Evolutionary conservation across 2,797 vertebrate species (phyloP), one percentile per base, ranked within the genome.

Genomic region (Thunnus albacares): DNA sequence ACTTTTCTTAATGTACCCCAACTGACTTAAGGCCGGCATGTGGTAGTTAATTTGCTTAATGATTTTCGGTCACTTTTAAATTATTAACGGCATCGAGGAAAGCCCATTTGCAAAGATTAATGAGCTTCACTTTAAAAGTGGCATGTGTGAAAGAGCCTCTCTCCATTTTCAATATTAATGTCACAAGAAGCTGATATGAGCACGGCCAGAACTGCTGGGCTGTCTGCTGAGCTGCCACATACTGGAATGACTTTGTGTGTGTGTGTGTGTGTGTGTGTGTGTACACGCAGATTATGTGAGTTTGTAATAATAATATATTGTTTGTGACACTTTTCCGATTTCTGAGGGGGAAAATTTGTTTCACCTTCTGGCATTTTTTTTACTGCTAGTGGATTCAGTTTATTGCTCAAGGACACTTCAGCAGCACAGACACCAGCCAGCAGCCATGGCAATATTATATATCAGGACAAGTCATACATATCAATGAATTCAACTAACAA

Each of bases 51-150:
- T 93, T 94, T 92, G 57, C 87, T 72, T 88, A 93, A 92, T 80
- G 88, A 93, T 94, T 92, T 92, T 84, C 41, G 57, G 82, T 88
- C 89, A 82, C 84, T 84, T 89, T 90, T 92, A 85, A 93, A 93
- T 94, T 89, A 94, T 93, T 92, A 90, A 93, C 59, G 56, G 41
- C 65, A 58, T 4, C 52, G 74, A 89, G 74, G 81, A 86, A 89
- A 86, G 75, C 67, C 87, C 82, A 88, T 90, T 92, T 87, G 61
- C 82, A 56, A 70, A 88, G 90, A 93, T 92, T 93, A 93, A 94
- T 71, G 92, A 89, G 87, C 69, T 81, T 74, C 45, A 28, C 73
- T 86, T 83, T 81, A 55, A 84, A 88, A 86, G 81, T 85, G 86
- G 51, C 84, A 74, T 76, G 83, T 79, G 83, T 82, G 83, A 79